Evolutionary conservation across 92 coral and sea anemone species (phyloP).

Genomic region (Porites divaricata): DNA sequence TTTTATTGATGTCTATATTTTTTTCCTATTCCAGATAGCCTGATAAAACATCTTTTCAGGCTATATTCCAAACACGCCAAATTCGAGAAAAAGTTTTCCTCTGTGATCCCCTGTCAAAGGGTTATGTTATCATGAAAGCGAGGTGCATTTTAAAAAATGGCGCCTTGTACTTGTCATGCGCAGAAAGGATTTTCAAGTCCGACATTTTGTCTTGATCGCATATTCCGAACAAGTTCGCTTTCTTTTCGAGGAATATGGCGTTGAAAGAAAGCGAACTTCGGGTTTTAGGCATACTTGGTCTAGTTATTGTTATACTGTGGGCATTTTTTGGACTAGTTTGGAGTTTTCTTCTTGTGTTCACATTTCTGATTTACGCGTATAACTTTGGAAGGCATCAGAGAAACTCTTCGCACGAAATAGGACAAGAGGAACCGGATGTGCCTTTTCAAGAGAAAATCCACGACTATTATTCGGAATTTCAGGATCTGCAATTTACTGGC

Average conservation of each 20-base stretch:
- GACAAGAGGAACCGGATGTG: slow-evolving; percentile 3
- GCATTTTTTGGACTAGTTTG: slow-evolving; percentile 46
- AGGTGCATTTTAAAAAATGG: slow-evolving; percentile 49
- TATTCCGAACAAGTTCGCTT: not conserved
- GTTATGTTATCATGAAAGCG: slow-evolving; percentile 26
- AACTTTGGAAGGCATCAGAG: slow-evolving; percentile 26
- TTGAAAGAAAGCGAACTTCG: slow-evolving; percentile 34
- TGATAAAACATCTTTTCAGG: too few relatives aligned
- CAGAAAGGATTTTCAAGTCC: slow-evolving; percentile 25
- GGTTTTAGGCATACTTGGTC: slow-evolving; percentile 24
- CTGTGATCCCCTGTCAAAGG: not conserved
- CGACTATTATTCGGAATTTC: slow-evolving; percentile 2
- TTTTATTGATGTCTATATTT: too few relatives aligned
- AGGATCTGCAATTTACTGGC: slow-evolving; percentile 41
- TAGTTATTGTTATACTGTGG: slow-evolving; percentile 37
- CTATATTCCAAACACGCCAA: too few relatives aligned
- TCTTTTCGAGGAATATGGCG: slow-evolving; percentile 26
- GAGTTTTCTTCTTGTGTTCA: slow-evolving; percentile 49
- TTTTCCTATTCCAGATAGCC: too few relatives aligned
- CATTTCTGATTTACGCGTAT: slow-evolving; percentile 44
- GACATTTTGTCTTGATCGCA: not conserved
- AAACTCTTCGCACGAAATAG: not conserved
- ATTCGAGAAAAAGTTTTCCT: not conserved
- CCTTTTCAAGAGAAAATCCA: slow-evolving; percentile 17
- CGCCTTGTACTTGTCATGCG: slow-evolving; percentile 44